phyloP scores from a whole-genome alignment of 2,888 invertebrate genomes.

The Sialis lutaria region DNA sequence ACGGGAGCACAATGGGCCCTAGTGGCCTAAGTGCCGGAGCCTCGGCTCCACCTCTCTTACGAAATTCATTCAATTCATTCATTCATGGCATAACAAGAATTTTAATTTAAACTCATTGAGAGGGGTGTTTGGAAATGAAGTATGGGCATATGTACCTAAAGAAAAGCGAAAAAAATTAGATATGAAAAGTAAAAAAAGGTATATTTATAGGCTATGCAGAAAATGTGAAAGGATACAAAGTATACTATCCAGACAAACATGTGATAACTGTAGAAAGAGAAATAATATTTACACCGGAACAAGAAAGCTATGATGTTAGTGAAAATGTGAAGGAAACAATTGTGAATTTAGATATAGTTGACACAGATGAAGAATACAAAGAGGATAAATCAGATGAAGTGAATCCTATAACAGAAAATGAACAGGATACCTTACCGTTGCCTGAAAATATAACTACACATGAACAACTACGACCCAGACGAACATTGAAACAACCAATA shows the following conservation, averaged over 20 bases:
- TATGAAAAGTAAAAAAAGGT: constrained; percentile 4
- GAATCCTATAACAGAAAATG: too few species aligned
- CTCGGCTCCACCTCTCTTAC: too few species aligned
- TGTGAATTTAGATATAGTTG: too few species aligned
- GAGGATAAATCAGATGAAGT: too few species aligned
- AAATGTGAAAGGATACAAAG: constrained; percentile 1
- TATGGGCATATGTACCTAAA: constrained; percentile 1
- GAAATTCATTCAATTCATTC: too few species aligned
- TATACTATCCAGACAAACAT: background rate
- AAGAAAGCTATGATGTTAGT: background rate
- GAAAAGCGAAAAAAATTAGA: constrained; percentile 4
- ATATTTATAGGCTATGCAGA: constrained; percentile 4
- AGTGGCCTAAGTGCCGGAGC: too few species aligned
- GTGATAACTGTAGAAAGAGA: constrained; percentile 1
- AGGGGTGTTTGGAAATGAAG: constrained; percentile 1
- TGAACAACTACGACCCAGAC: constrained; percentile 1
- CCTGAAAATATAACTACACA: constrained; percentile 1
- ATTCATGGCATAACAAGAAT: background rate
- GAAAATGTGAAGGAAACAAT: background rate
- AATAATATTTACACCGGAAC: background rate
- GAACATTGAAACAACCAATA: constrained; percentile 1
- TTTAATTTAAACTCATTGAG: background rate
- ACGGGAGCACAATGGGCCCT: too few species aligned
- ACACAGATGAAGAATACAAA: too few species aligned
- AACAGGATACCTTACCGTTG: too few species aligned